These are phyloP conservation scores for Elmis aenea DNA, from an alignment of 2,888 invertebrate genomes.

Conservation along the genomic window DNA sequence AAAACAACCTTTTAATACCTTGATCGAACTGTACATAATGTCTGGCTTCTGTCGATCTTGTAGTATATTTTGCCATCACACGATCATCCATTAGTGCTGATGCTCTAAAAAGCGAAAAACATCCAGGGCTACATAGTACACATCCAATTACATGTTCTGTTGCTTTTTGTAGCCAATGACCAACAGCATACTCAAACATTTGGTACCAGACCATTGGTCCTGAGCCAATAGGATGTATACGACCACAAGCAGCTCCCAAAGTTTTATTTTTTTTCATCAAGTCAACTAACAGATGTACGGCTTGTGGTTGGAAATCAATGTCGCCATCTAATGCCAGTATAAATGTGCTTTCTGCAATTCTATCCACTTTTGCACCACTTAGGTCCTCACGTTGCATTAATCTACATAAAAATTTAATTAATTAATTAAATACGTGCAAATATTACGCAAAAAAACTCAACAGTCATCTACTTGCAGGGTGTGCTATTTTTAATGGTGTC, in stretches of 20 bases:
- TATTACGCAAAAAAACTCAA: too few relatives aligned
- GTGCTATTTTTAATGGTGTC: too few relatives aligned
- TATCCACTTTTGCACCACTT: conserved; percentile 44
- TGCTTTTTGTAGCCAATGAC: conserved; percentile 90
- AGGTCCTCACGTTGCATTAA: conserved; percentile 36
- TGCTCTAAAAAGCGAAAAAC: conserved; percentile 85
- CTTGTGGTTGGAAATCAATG: conserved; percentile 79
- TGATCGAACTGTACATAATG: conserved; percentile 92
- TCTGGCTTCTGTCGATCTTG: conserved; percentile 67
- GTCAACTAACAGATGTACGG: conserved; percentile 74
- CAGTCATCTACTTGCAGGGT: too few relatives aligned
- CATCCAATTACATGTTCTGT: conserved; percentile 87
- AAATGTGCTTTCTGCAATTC: conserved; percentile 63
- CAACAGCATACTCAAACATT: conserved; percentile 86
- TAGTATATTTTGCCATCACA: conserved; percentile 85
- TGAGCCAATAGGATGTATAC: conserved; percentile 83
- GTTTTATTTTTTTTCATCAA: conserved; percentile 78
- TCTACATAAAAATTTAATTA: too few relatives aligned
- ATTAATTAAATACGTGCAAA: too few relatives aligned
- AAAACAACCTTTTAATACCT: too few relatives aligned
- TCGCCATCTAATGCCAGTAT: conserved; percentile 83
- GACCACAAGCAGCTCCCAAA: conserved; percentile 82
- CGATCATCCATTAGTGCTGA: conserved; percentile 87
- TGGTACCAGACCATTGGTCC: conserved; percentile 47
- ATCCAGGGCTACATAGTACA: conserved; percentile 87